Conservation (phyloP, 2,113 vertebrate species). For the Neolamprologus modestus region DNA sequence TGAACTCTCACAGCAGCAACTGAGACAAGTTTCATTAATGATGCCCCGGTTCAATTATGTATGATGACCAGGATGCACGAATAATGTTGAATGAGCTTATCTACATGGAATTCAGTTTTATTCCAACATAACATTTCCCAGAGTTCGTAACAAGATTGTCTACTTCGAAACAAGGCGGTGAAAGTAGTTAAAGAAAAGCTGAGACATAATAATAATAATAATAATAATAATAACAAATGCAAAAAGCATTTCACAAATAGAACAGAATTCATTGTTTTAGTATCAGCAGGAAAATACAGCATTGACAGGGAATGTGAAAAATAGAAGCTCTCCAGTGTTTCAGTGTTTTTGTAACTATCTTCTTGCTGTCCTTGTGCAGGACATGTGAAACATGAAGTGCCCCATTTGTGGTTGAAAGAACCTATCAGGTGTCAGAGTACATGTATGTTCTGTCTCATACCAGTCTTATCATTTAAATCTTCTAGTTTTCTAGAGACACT, state of each 20-base stretch:
- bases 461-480: neutral
- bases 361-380: neutral
- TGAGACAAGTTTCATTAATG: neutral
- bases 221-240: neutral
- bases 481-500: neutral
- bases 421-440: neutral
- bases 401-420: neutral
- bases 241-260: neutral
- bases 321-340: neutral
- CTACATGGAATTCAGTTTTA: neutral
- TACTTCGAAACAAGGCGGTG: neutral
- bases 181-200: neutral
- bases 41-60: neutral
- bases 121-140: neutral
- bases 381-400: neutral
- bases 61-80: neutral
- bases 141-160: fast-evolving
- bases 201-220: neutral
- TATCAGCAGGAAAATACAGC: neutral
- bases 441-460: neutral
- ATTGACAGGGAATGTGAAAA: neutral
- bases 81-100: neutral
- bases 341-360: neutral
- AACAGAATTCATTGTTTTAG: neutral
- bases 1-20: neutral